These are phyloP conservation scores for Vulpes vulpes DNA, from an alignment of 2,113 vertebrate species.

Conservation along the genomic window DNA sequence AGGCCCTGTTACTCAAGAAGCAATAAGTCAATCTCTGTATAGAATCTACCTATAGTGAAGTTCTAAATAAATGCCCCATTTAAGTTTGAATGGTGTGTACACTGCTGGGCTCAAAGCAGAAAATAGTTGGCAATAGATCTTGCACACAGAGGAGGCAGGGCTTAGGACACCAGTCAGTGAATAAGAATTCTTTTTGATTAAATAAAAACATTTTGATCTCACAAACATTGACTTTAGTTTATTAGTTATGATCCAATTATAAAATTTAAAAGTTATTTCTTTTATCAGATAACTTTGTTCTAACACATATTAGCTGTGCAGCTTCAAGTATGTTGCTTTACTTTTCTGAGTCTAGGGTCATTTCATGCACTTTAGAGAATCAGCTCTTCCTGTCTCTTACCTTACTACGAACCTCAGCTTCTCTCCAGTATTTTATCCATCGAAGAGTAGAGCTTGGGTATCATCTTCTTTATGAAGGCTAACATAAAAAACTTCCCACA, in stretches of 20 bases:
- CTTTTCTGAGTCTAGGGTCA: background rate
- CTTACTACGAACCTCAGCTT: background rate
- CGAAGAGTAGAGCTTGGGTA: background rate
- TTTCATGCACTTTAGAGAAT: background rate
- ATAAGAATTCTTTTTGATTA: background rate
- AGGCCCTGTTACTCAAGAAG: background rate
- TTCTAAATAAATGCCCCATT: background rate
- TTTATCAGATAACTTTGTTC: background rate
- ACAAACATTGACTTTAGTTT: background rate
- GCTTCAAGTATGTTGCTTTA: background rate
- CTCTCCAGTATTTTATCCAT: background rate
- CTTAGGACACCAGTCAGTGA: background rate
- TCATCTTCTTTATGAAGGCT: background rate
- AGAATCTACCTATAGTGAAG: background rate
- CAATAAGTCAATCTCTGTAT: background rate
- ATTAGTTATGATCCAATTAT: background rate
- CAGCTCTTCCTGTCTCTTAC: background rate
- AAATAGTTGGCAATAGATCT: background rate
- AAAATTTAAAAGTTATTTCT: background rate
- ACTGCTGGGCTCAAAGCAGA: background rate
- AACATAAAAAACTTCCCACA: background rate
- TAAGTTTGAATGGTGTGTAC: background rate
- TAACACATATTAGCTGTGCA: background rate
- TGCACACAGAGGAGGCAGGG: background rate
- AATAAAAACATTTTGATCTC: background rate